Evolutionary conservation across 2,113 vertebrate genomes (phyloP).

Genomic region (Pedetes capensis): DNA sequence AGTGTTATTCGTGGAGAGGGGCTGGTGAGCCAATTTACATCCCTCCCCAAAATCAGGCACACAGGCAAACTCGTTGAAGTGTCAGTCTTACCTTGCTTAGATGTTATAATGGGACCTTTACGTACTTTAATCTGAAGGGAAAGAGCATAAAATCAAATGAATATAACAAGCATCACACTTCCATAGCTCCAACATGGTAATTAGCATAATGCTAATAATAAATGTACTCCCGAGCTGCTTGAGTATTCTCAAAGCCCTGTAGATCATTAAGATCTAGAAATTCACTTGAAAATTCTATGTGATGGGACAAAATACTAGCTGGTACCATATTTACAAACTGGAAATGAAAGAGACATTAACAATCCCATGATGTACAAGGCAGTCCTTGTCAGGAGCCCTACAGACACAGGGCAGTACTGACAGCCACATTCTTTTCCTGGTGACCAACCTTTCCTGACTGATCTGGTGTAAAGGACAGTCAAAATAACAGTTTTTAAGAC

Average conservation of each 20-base stretch:
- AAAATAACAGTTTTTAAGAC: background rate
- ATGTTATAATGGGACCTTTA: slow-evolving; percentile 88
- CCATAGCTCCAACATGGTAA: background rate
- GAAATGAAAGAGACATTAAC: background rate
- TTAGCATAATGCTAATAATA: background rate
- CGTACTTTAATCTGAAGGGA: slow-evolving; percentile 93
- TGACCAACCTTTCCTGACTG: background rate
- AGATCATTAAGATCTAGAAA: background rate
- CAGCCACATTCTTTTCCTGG: background rate
- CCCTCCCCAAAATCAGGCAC: slow-evolving; percentile 55
- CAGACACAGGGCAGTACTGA: fast-evolving
- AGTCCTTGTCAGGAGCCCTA: background rate
- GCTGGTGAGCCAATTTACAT: slow-evolving; percentile 78
- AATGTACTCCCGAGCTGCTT: background rate
- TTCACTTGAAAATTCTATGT: background rate
- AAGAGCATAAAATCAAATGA: slow-evolving; percentile 85
- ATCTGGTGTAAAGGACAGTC: background rate
- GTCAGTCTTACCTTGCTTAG: slow-evolving; percentile 92
- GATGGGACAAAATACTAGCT: background rate
- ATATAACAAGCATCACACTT: background rate
- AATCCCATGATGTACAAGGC: background rate
- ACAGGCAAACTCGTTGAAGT: slow-evolving; percentile 7
- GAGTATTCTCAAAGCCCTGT: background rate
- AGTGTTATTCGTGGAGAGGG: slow-evolving; percentile 74
- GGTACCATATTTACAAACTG: background rate